phyloP scores from a whole-genome alignment of 2,113 vertebrate genomes.

The Epinephelus lanceolatus region DNA sequence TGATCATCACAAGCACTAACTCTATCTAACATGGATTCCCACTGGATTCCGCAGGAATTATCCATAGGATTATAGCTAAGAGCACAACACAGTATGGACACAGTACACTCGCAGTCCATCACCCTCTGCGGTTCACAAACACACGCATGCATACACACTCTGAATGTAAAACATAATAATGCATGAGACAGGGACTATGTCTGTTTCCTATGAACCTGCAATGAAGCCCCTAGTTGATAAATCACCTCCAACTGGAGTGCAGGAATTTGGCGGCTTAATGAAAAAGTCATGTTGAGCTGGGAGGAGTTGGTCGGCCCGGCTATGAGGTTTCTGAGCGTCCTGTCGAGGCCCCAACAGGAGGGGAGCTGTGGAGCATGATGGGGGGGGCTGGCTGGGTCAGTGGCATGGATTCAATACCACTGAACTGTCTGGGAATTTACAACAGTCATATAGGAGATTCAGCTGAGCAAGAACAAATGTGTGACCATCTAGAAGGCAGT shows the following conservation, averaged over 20 bases:
- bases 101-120: slow-evolving; percentile 32
- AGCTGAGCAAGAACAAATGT: slow-evolving; percentile 52
- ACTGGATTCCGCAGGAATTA: slow-evolving; percentile 59
- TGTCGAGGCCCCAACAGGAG: slow-evolving; percentile 71
- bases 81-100: slow-evolving; percentile 47
- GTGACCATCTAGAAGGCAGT: slow-evolving; percentile 38
- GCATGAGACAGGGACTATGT: slow-evolving; percentile 77
- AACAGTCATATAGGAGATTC: slow-evolving; percentile 57
- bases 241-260: slow-evolving; percentile 87
- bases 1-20: slow-evolving; percentile 43
- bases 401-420: slow-evolving; percentile 71
- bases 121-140: slow-evolving; percentile 18
- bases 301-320: slow-evolving; percentile 69
- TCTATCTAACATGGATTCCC: slow-evolving; percentile 49
- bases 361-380: slow-evolving; percentile 63
- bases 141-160: slow-evolving; percentile 38
- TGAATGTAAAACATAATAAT: slow-evolving; percentile 84
- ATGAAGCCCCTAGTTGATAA: slow-evolving; percentile 86
- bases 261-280: slow-evolving; percentile 91
- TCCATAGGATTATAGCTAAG: slow-evolving; percentile 61
- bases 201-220: slow-evolving; percentile 88
- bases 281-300: slow-evolving; percentile 89
- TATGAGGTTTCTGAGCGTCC: slow-evolving; percentile 71
- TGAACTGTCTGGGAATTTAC: slow-evolving; percentile 78
- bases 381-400: slow-evolving; percentile 46